Evolutionary conservation across 1,140 invertebrate genomes (phyloP).

Genomic region (Hestina assimilis): DNA sequence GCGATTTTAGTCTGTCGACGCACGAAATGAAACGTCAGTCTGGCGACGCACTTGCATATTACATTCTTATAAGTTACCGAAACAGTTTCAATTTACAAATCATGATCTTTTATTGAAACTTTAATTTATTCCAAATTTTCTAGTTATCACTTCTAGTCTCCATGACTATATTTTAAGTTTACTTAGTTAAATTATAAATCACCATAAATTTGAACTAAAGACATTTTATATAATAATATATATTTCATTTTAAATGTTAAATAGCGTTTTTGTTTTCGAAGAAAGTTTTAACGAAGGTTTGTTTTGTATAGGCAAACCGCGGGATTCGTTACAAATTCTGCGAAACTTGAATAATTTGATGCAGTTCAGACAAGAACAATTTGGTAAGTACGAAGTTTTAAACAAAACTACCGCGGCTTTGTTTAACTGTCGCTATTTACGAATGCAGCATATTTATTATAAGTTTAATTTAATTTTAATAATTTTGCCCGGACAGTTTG

Average conservation of each 20-base stretch:
- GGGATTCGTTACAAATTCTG: slow-evolving; percentile 59
- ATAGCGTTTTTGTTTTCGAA: neutral
- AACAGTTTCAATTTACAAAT: no score
- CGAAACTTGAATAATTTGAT: slow-evolving; percentile 60
- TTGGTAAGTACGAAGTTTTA: slow-evolving; percentile 43
- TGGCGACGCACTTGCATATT: no score
- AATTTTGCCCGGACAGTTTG: neutral
- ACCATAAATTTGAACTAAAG: no score
- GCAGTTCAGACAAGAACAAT: slow-evolving; percentile 57
- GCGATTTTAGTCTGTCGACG: no score
- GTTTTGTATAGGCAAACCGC: slow-evolving; percentile 47
- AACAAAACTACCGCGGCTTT: slow-evolving; percentile 5
- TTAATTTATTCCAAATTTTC: no score
- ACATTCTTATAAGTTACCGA: no score
- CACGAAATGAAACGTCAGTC: no score
- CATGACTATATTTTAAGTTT: no score
- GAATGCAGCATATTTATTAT: slow-evolving; percentile 3
- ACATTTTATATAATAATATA: no score
- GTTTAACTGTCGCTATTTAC: neutral
- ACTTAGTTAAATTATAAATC: no score
- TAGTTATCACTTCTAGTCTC: no score
- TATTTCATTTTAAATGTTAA: neutral
- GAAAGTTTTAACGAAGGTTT: slow-evolving; percentile 1
- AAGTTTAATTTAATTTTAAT: neutral
- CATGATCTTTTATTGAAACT: no score